Evolutionary conservation across 2,888 invertebrate species (phyloP).

Genomic region (Sarcophaga caerulescens): DNA sequence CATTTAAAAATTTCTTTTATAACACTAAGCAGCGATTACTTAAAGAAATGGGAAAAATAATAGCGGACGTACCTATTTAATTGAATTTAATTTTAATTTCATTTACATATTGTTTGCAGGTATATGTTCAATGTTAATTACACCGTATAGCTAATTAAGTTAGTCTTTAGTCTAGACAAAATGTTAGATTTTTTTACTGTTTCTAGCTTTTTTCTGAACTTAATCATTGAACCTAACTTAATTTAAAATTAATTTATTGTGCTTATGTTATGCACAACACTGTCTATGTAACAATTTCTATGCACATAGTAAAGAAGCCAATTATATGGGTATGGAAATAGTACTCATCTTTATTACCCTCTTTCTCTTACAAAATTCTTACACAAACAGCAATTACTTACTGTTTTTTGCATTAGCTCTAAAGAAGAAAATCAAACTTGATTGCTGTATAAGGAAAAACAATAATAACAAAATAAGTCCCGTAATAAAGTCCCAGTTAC

Average conservation of each 20-base stretch:
- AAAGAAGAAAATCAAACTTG: slow-evolving; percentile 53
- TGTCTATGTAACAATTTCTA: neutral
- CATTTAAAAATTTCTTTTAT: neutral
- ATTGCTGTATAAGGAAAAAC: slow-evolving; percentile 51
- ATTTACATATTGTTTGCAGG: no score
- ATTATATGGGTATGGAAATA: neutral
- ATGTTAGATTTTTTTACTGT: no score
- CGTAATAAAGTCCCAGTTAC: slow-evolving; percentile 81
- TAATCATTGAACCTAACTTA: no score
- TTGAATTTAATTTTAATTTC: no score
- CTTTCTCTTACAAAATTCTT: slow-evolving; percentile 44
- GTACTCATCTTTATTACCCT: slow-evolving; percentile 53
- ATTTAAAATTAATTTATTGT: neutral
- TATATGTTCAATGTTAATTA: no score
- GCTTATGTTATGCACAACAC: neutral
- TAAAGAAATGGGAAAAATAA: no score
- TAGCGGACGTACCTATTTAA: no score
- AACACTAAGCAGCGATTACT: neutral
- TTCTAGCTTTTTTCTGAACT: no score
- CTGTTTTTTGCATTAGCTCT: slow-evolving; percentile 5
- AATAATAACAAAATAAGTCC: slow-evolving; percentile 75
- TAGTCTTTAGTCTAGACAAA: no score
- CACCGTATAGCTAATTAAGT: no score
- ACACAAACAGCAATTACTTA: slow-evolving; percentile 17
- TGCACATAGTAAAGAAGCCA: neutral